phyloP scores from a whole-genome alignment of 2,113 vertebrate species.

The Petrocephalus zakoni region DNA sequence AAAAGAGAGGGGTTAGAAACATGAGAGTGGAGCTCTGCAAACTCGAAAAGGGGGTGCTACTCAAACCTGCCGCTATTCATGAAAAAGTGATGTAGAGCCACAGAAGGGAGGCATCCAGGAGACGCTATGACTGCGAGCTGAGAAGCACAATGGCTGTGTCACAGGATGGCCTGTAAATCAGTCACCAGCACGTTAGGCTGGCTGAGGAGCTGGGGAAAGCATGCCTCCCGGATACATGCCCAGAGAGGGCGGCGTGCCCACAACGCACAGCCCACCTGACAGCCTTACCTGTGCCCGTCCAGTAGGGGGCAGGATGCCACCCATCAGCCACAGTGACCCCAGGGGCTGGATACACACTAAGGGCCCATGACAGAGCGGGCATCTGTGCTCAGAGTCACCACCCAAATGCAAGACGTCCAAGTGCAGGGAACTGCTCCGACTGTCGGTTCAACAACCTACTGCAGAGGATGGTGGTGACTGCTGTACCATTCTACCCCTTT shows the following conservation, averaged over 20 bases:
- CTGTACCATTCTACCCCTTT: neutral
- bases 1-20: conserved; percentile 16
- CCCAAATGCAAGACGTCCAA: neutral
- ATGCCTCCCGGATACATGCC: conserved; percentile 15
- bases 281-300: neutral
- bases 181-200: neutral
- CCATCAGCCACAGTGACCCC: neutral
- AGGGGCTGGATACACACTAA: neutral
- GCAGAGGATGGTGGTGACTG: neutral
- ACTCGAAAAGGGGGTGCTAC: neutral
- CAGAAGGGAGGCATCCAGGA: conserved; percentile 34
- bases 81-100: conserved; percentile 35
- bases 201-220: conserved; percentile 6
- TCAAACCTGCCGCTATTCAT: conserved; percentile 38
- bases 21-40: neutral
- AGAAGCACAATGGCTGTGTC: conserved; percentile 64
- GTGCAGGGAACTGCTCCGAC: neutral
- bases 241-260: neutral
- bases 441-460: neutral
- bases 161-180: conserved; percentile 51
- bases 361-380: neutral
- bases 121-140: conserved; percentile 56
- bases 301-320: neutral
- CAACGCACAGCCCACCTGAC: neutral
- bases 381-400: neutral